Evolutionary conservation across 2,888 invertebrate genomes (phyloP).

Genomic region (Siphonodentalium dalli): DNA sequence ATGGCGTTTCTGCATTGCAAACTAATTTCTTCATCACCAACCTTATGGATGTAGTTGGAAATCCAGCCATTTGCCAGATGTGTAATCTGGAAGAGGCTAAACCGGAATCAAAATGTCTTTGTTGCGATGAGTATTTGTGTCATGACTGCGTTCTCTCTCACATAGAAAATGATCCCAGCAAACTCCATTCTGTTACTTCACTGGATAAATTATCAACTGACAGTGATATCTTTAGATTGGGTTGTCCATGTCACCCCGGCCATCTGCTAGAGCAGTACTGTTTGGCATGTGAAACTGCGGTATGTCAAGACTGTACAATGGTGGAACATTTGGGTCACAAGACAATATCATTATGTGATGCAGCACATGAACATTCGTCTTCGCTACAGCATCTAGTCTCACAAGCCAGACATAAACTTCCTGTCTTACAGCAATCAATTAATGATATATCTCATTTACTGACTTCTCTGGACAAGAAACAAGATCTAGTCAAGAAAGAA

Average conservation of each 20-base stretch:
- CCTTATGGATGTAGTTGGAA: slow-evolving; percentile 64
- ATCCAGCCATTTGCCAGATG: slow-evolving; percentile 46
- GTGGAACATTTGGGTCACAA: slow-evolving; percentile 67
- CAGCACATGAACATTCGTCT: slow-evolving; percentile 64
- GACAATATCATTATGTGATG: slow-evolving; percentile 64
- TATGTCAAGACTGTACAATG: slow-evolving; percentile 67
- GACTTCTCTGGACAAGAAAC: slow-evolving; percentile 42
- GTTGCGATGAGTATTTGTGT: slow-evolving; percentile 58
- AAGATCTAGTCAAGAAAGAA: slow-evolving; percentile 48
- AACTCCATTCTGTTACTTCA: slow-evolving; percentile 45
- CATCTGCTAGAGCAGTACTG: slow-evolving; percentile 66
- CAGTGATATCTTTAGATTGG: slow-evolving; percentile 42
- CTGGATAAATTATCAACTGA: slow-evolving; percentile 48
- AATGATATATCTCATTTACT: slow-evolving; percentile 51
- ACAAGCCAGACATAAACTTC: slow-evolving; percentile 59
- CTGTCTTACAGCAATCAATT: slow-evolving; percentile 57
- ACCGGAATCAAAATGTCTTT: slow-evolving; percentile 56
- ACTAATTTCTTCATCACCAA: slow-evolving; percentile 66
- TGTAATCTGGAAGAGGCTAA: slow-evolving; percentile 45
- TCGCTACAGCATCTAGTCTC: slow-evolving; percentile 53
- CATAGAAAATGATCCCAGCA: slow-evolving; percentile 38
- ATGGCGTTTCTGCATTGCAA: slow-evolving; percentile 66
- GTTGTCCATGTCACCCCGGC: slow-evolving; percentile 62
- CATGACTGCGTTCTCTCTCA: slow-evolving; percentile 53
- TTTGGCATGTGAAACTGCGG: slow-evolving; percentile 68